Evolutionary conservation across 2,113 vertebrate genomes (phyloP).

Genomic region (Pachypanchax playfairii): DNA sequence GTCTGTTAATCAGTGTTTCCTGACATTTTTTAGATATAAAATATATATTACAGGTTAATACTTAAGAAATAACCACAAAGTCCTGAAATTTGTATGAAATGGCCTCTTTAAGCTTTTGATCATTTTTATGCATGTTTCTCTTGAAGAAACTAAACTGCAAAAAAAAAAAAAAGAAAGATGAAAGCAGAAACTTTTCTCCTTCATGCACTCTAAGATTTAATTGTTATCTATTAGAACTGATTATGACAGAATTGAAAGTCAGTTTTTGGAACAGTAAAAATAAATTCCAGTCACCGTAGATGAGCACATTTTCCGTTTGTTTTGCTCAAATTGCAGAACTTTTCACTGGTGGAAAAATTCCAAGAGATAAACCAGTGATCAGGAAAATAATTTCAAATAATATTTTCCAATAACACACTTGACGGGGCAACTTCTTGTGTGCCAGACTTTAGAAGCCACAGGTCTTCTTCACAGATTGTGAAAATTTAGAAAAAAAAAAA

Average conservation of each 20-base stretch:
- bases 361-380: constrained; percentile 83
- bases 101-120: constrained; percentile 5
- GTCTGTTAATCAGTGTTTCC: too few relatives aligned
- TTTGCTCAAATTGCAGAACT: constrained; percentile 77
- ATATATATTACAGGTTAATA: too few relatives aligned
- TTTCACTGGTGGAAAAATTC: constrained; percentile 79
- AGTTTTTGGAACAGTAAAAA: constrained; percentile 80
- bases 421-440: constrained; percentile 65
- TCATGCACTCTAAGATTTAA: constrained; percentile 76
- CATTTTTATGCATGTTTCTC: background rate
- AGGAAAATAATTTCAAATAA: constrained; percentile 84
- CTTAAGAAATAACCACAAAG: too few relatives aligned
- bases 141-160: background rate
- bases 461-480: constrained; percentile 51
- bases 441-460: constrained; percentile 61
- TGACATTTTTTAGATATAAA: too few relatives aligned
- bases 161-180: constrained; percentile 21
- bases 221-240: constrained; percentile 77
- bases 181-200: constrained; percentile 54
- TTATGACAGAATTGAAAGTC: constrained; percentile 77
- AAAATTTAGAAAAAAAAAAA: background rate
- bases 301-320: constrained; percentile 77
- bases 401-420: constrained; percentile 81
- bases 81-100: too few relatives aligned
- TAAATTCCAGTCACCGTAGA: constrained; percentile 73